Conservation (phyloP, 1,140 invertebrate species). For the Diabrotica undecimpunctata region DNA sequence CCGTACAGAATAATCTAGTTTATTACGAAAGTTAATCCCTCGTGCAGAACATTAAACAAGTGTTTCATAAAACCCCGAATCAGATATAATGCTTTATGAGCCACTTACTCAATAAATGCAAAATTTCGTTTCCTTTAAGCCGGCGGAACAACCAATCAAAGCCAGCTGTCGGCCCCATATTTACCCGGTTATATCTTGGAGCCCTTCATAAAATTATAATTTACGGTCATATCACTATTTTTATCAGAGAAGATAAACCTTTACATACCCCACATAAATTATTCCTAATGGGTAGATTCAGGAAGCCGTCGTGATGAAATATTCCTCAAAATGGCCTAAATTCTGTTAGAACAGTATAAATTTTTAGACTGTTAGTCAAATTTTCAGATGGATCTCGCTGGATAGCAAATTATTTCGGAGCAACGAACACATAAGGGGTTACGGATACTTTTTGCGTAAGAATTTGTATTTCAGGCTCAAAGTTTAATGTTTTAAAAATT, state of each 20-base stretch:
- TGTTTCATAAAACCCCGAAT: background rate
- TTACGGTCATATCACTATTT: conserved; percentile 10
- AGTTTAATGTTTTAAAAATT: too few relatives aligned
- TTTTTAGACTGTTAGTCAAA: conserved; percentile 30
- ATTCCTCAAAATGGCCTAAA: conserved; percentile 20
- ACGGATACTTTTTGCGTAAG: too few relatives aligned
- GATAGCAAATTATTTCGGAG: background rate
- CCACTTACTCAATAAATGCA: background rate
- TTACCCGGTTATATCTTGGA: conserved; percentile 4
- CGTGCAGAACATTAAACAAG: too few relatives aligned
- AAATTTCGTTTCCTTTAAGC: background rate
- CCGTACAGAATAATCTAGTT: too few relatives aligned
- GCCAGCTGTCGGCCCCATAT: background rate
- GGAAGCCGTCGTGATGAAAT: conserved; percentile 29
- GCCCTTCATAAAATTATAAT: conserved; percentile 12
- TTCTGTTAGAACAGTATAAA: conserved; percentile 36
- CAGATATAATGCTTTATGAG: background rate
- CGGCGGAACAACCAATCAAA: background rate
- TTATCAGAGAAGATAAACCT: conserved; percentile 5
- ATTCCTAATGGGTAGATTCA: conserved; percentile 20
- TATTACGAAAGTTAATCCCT: too few relatives aligned
- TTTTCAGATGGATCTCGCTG: conserved; percentile 7
- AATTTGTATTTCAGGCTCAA: too few relatives aligned
- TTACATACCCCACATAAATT: conserved; percentile 15
- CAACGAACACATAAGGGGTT: background rate